Percentiles rank a stretch among this genome's conserved stretches.
Conservation (phyloP, 1,140 invertebrate species). For the Drosophila micromelanica region DNA sequence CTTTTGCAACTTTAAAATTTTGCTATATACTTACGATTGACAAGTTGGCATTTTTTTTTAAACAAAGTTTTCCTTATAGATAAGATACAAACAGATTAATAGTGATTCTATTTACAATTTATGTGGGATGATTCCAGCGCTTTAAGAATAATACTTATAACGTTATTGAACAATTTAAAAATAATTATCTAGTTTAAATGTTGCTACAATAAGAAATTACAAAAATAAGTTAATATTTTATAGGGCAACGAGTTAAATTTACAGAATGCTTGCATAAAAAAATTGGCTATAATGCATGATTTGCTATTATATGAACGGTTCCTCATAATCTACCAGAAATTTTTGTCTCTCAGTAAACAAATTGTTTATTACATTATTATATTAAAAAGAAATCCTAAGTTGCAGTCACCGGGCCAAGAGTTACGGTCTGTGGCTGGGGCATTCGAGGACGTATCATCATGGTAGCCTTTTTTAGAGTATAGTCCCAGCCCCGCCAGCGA, state of each 20-base stretch:
- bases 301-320: slow-evolving; percentile 52
- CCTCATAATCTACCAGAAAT: slow-evolving; percentile 45
- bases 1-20: neutral
- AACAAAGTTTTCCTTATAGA: slow-evolving; percentile 8
- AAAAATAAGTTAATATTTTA: slow-evolving; percentile 66
- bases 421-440: slow-evolving; percentile 66
- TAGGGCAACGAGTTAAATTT: slow-evolving; percentile 58
- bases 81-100: slow-evolving; percentile 42
- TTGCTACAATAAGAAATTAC: slow-evolving; percentile 36
- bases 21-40: slow-evolving; percentile 19
- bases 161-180: slow-evolving; percentile 45
- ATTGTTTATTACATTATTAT: slow-evolving; percentile 21
- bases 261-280: slow-evolving; percentile 49
- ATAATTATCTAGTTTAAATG: slow-evolving; percentile 43
- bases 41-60: neutral
- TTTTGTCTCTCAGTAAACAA: slow-evolving; percentile 43
- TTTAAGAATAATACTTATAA: slow-evolving; percentile 53
- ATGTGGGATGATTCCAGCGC: slow-evolving; percentile 49
- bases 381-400: slow-evolving; percentile 35
- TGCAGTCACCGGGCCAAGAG: slow-evolving; percentile 38
- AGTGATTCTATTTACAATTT: slow-evolving; percentile 54
- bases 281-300: slow-evolving; percentile 57
- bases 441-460: slow-evolving; percentile 92
- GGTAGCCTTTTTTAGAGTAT: slow-evolving; percentile 93
- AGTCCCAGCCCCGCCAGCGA: slow-evolving; percentile 97